Evolutionary conservation across 2,113 vertebrate genomes (phyloP).

Genomic region (Pangasianodon hypophthalmus): DNA sequence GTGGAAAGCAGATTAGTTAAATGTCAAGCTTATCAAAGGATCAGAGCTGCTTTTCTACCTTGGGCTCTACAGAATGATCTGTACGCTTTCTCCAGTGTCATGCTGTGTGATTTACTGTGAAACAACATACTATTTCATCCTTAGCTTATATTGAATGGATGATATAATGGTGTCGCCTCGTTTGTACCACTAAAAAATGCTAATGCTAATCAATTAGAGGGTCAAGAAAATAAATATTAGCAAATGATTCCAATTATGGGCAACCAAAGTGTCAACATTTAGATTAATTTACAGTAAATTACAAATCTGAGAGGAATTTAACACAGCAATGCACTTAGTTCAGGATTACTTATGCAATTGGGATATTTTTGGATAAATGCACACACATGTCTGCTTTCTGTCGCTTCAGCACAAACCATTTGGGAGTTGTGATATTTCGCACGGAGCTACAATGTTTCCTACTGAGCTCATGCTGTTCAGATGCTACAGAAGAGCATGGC

Average conservation of each 20-base stretch:
- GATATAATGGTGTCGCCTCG: background rate
- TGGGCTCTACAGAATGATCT: background rate
- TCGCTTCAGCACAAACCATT: background rate
- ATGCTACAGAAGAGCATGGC: background rate
- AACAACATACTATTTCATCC: background rate
- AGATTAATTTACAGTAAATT: background rate
- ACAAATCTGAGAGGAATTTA: too few species aligned
- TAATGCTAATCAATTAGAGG: background rate
- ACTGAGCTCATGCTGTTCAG: background rate
- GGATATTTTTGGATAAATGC: slow-evolving; percentile 1
- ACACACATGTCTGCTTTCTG: background rate
- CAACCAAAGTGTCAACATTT: background rate
- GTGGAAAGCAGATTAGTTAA: slow-evolving; percentile 35
- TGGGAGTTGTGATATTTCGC: slow-evolving; percentile 23
- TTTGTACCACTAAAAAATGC: background rate
- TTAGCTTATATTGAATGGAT: background rate
- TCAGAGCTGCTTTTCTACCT: slow-evolving; percentile 17
- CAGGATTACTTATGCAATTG: background rate
- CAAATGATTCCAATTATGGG: background rate
- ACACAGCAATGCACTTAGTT: background rate
- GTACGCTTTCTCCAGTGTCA: background rate
- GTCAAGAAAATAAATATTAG: background rate
- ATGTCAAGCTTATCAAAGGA: slow-evolving; percentile 41
- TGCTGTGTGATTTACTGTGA: background rate
- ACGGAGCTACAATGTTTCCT: background rate